These are phyloP conservation scores for Chiridota heheva DNA, from an alignment of 35 echinoderm and acorn worm genomes.

Conservation along the genomic window DNA sequence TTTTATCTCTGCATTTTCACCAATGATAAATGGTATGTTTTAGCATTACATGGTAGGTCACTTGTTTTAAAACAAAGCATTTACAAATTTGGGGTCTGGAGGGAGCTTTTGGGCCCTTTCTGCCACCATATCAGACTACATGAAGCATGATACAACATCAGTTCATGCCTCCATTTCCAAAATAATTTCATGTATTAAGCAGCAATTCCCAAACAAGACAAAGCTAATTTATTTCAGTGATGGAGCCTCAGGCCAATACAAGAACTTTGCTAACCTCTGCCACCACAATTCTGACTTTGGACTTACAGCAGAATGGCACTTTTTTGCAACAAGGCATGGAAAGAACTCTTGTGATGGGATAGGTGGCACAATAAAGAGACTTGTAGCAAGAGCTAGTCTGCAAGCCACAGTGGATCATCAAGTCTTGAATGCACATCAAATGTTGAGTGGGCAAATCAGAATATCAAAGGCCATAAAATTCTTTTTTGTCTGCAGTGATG, in stretches of 20 bases:
- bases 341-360: conserved; percentile 79
- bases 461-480: conserved; percentile 32
- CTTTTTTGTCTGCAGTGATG: conserved; percentile 5
- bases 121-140: conserved; percentile 3
- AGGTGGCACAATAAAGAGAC: conserved; percentile 48
- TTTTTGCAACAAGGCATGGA: conserved; percentile 71
- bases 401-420: conserved; percentile 5
- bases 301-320: conserved; percentile 50
- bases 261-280: conserved; percentile 44
- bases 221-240: conserved; percentile 54
- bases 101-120: too few species aligned
- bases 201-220: neutral
- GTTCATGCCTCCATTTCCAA: conserved; percentile 21
- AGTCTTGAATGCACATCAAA: conserved; percentile 21
- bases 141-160: conserved; percentile 34
- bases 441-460: conserved; percentile 4
- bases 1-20: too few species aligned
- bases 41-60: too few species aligned
- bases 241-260: conserved; percentile 43
- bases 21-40: too few species aligned
- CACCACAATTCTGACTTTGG: conserved; percentile 44
- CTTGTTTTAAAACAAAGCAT: too few species aligned
- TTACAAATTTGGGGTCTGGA: too few species aligned
- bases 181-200: neutral
- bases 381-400: conserved; percentile 50